These are phyloP conservation scores for Acromyrmex heyeri DNA, from an alignment of 1,140 invertebrate genomes.

Conservation along the genomic window DNA sequence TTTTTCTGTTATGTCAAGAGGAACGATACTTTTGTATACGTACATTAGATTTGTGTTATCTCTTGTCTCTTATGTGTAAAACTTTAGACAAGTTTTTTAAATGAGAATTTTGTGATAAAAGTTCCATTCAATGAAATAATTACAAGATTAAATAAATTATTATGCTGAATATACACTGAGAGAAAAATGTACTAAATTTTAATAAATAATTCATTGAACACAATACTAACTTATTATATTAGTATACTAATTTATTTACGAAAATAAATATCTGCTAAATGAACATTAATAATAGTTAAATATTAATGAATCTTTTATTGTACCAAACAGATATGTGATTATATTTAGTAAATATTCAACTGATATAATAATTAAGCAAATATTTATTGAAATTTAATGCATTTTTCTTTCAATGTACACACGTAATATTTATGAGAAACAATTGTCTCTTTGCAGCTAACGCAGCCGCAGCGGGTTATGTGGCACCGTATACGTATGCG, in stretches of 20 bases:
- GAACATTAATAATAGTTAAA: too few species aligned
- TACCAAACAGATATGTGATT: too few species aligned
- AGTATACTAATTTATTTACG: too few species aligned
- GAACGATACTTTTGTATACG: not conserved
- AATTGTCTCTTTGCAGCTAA: slow-evolving; percentile 80
- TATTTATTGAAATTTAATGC: too few species aligned
- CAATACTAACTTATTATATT: too few species aligned
- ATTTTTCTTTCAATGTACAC: too few species aligned
- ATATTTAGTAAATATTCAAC: too few species aligned
- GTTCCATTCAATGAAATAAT: not conserved
- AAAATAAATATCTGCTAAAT: too few species aligned
- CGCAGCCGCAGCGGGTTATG: slow-evolving; percentile 89
- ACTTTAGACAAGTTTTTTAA: not conserved
- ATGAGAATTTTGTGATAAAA: not conserved
- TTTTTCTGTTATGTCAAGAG: slow-evolving; percentile 7
- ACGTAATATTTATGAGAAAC: not conserved
- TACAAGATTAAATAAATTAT: not conserved
- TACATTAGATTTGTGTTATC: not conserved
- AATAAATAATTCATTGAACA: too few species aligned
- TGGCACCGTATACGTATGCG: slow-evolving; percentile 91
- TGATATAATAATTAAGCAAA: too few species aligned
- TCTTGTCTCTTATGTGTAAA: not conserved
- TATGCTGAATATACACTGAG: not conserved
- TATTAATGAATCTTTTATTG: too few species aligned
- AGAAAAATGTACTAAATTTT: too few species aligned